phyloP scores from a whole-genome alignment of 2,888 invertebrate species.

The Hyppa rectilinea region DNA sequence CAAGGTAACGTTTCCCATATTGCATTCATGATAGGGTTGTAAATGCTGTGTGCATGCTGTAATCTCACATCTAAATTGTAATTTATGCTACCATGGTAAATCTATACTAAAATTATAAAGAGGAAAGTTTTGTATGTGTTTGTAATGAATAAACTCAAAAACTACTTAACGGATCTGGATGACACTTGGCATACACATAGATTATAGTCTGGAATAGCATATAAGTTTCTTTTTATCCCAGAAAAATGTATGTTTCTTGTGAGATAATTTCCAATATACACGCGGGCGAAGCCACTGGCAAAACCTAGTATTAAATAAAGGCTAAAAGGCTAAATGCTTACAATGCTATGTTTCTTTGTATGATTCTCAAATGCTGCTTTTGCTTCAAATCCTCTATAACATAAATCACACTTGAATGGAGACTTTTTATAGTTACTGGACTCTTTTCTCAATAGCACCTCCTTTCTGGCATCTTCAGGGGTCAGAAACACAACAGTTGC shows the following conservation, averaged over 20 bases:
- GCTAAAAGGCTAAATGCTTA: conserved; percentile 57
- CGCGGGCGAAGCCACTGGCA: too few species aligned
- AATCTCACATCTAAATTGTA: not conserved
- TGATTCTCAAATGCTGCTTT: conserved; percentile 72
- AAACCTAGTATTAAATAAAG: too few species aligned
- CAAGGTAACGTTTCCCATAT: not conserved
- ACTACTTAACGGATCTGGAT: too few species aligned
- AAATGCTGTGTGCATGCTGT: not conserved
- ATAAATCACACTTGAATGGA: conserved; percentile 72
- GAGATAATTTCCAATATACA: too few species aligned
- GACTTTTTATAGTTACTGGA: conserved; percentile 72
- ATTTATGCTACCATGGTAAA: too few species aligned
- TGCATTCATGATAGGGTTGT: not conserved
- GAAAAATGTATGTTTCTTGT: too few species aligned
- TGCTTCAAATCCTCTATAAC: conserved; percentile 72
- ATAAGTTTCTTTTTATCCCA: too few species aligned
- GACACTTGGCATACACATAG: too few species aligned
- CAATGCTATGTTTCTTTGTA: conserved; percentile 72
- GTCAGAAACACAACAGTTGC: conserved; percentile 69
- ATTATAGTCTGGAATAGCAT: too few species aligned
- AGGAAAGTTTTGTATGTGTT: too few species aligned
- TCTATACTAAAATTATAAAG: too few species aligned
- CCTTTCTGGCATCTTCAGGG: conserved; percentile 71
- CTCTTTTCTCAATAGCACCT: conserved; percentile 72
- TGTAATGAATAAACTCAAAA: too few species aligned